Base-by-base conservation (phyloP, 2,113 vertebrate genomes). In the Pomatorhinus ruficollis region DNA sequence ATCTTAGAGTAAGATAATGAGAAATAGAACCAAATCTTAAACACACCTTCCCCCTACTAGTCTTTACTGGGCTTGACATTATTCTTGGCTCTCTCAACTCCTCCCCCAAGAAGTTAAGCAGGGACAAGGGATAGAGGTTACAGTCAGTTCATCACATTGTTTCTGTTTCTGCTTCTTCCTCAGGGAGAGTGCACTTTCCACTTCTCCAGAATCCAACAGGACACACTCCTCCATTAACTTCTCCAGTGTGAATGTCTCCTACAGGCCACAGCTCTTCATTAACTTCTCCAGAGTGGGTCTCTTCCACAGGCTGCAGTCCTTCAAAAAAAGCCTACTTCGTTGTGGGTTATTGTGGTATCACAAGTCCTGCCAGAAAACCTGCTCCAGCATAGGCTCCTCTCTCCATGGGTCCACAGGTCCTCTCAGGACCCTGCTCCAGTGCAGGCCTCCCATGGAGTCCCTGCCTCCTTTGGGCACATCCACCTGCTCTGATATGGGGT, bases 311-410 rank as follows among this genome's bases (percentile, higher is more conserved):
- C 6, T 56, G 28, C 10, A 57, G 24, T 20, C 30, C 42, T 66
- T 30, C 24, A 16, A 40, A 50, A 33, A 49, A 35, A 50, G 10
- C 12, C 25, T 35, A 6, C 10, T 50, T 10, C 0, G 0, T 9
- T 42, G 44, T 14, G 21, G 10, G 14, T 9, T 57, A 21, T 11
- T 20, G 14, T 16, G 37, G 31, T 17, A 11, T 50, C 31, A 71
- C 12, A 44, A 37, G 27, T 37, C 52, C 52, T 50, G 25, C 13
- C 35, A 76, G 31, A 7, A 59, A 76, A 66, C 37, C 31, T 66
- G 13, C 16, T 42, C 35, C 61, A 66, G 25, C 1, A 0, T 4
- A 20, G 16, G 6, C 59, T 65, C 8, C 35, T 30, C 10, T 65
- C 23, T 74, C 45, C 31, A 5, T 4, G 2, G 14, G 9, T 10